These are phyloP conservation scores for Apomyelois bistriatella DNA, from an alignment of 2,888 invertebrate species.

Conservation along the genomic window DNA sequence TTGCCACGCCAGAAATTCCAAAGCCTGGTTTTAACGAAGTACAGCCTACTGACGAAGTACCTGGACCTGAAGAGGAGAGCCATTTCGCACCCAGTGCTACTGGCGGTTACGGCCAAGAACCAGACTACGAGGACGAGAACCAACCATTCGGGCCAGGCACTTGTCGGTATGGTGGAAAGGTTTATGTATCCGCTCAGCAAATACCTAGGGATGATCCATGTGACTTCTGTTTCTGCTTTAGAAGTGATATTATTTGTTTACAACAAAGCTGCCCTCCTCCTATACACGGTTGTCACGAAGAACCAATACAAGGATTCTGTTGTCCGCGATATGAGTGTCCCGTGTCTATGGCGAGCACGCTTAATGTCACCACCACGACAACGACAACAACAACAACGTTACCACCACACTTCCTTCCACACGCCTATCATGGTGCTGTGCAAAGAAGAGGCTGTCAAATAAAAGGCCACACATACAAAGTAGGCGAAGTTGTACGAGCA, in stretches of 20 bases:
- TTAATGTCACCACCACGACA: conserved; percentile 92
- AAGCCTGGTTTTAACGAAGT: conserved; percentile 48
- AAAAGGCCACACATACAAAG: conserved; percentile 89
- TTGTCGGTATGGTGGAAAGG: conserved; percentile 94
- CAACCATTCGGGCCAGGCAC: conserved; percentile 92
- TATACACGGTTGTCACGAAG: conserved; percentile 94
- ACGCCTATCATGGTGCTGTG: conserved; percentile 88
- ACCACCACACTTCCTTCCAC: conserved; percentile 90
- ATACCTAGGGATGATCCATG: conserved; percentile 96
- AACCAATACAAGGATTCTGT: conserved; percentile 95
- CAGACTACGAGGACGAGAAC: conserved; percentile 89
- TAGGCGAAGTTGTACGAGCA: conserved; percentile 91
- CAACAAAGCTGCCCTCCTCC: conserved; percentile 98
- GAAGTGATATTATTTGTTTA: conserved; percentile 96
- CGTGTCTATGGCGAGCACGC: conserved; percentile 90
- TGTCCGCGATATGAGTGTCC: conserved; percentile 97
- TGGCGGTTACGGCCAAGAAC: conserved; percentile 68
- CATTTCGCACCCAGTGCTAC: conserved; percentile 58
- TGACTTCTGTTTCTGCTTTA: conserved; percentile 98
- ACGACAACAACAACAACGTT: conserved; percentile 92
- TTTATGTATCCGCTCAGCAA: conserved; percentile 96
- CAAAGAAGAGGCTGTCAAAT: conserved; percentile 91
- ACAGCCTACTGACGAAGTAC: conserved; percentile 54
- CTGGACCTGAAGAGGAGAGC: conserved; percentile 52
- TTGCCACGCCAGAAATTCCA: conserved; percentile 41